Percentiles rank a stretch among this genome's conserved stretches.
phyloP scores from a whole-genome alignment of 2,113 vertebrate genomes.

The Phalacrocorax carbo region DNA sequence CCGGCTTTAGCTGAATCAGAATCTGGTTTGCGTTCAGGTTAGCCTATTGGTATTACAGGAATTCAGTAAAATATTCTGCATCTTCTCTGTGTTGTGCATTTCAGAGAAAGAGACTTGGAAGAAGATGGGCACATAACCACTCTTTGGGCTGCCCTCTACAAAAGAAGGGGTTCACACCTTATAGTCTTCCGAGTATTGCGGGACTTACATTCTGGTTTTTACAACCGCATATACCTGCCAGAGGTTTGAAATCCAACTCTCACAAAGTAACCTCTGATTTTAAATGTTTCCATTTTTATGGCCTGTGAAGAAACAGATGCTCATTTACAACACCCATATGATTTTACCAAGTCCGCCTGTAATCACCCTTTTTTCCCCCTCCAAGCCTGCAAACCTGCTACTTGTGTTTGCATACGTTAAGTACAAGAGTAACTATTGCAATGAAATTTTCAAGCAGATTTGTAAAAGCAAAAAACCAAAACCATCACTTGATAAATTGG shows the following conservation, averaged over 20 bases:
- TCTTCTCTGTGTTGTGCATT: background rate
- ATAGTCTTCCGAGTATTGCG: background rate
- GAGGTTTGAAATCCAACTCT: background rate
- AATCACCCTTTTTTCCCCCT: background rate
- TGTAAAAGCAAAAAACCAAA: background rate
- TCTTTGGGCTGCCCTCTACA: background rate
- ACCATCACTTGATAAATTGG: background rate
- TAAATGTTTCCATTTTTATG: background rate
- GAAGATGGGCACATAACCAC: background rate
- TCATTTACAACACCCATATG: background rate
- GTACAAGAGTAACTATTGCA: background rate
- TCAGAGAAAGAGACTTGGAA: background rate
- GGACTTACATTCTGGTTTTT: background rate
- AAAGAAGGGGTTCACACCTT: background rate
- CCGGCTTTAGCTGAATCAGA: background rate
- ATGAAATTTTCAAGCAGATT: background rate
- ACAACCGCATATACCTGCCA: background rate
- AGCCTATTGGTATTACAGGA: rapidly evolving
- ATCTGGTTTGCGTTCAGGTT: background rate
- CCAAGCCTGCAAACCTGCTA: rapidly evolving
- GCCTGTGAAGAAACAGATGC: background rate
- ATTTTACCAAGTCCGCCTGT: background rate
- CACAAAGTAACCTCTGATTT: background rate
- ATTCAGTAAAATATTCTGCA: rapidly evolving
- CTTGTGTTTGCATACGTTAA: background rate